Conservation (phyloP, 2,797 vertebrate species). For the Chiropotes sagulatus region DNA sequence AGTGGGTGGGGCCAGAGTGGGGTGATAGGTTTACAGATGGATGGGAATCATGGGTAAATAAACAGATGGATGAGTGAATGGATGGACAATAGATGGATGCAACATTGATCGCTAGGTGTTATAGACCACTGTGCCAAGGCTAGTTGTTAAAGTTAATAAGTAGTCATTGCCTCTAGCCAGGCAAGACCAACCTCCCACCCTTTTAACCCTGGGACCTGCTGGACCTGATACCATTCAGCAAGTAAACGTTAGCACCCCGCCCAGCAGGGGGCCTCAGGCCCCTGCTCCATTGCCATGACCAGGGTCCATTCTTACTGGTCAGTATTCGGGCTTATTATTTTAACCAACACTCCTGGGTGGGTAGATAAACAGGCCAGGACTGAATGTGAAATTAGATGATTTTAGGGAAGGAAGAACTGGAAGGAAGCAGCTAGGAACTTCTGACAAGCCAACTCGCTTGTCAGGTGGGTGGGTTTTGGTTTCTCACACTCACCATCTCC, state of each 20-base stretch:
- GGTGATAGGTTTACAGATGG: neutral
- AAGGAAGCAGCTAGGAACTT: neutral
- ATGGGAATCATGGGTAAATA: neutral
- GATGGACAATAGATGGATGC: neutral
- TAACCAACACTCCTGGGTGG: neutral
- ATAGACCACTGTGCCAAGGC: neutral
- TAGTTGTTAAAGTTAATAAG: neutral
- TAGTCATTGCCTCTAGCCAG: too few species aligned
- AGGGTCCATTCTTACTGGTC: neutral
- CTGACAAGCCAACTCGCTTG: neutral
- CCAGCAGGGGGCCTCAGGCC: constrained; percentile 64
- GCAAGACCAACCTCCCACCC: neutral
- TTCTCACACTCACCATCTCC: neutral
- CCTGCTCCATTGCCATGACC: neutral
- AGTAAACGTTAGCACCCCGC: neutral
- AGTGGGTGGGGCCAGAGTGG: neutral
- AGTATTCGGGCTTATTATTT: neutral
- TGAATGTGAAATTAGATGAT: neutral
- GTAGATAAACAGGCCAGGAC: neutral
- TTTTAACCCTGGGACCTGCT: neutral
- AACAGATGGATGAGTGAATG: neutral
- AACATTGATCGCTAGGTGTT: neutral
- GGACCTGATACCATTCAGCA: neutral
- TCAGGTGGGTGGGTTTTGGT: neutral
- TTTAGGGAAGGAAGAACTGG: neutral